Evolutionary conservation across 2,797 vertebrate genomes (phyloP).

Genomic region (Myripristis jacobus): DNA sequence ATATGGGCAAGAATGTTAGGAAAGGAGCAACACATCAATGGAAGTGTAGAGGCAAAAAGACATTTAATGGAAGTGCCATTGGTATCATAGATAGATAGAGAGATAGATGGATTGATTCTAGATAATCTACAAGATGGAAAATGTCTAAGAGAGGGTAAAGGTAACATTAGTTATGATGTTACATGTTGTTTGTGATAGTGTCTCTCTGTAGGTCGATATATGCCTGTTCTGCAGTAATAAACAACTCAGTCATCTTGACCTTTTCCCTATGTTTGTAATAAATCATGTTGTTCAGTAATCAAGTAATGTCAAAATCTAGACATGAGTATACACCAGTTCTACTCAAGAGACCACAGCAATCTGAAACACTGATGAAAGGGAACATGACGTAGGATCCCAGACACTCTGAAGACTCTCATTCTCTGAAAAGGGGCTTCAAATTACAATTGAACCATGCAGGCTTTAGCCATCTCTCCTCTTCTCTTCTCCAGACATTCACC

Average conservation of each 20-base stretch:
- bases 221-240: neutral
- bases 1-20: no score
- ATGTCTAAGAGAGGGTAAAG: no score
- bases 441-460: neutral
- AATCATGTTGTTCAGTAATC: conserved; percentile 3
- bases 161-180: no score
- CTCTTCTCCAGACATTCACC: neutral
- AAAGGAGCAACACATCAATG: no score
- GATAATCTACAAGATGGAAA: no score
- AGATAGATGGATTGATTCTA: no score
- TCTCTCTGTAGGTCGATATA: no score
- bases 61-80: no score
- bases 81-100: no score
- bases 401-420: conserved; percentile 22
- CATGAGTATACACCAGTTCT: neutral
- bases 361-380: conserved; percentile 19
- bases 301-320: conserved; percentile 8
- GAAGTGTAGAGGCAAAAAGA: no score
- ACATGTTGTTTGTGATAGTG: no score
- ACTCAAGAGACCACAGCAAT: conserved; percentile 29
- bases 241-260: conserved; percentile 21
- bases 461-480: neutral
- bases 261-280: conserved; percentile 17
- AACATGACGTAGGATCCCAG: conserved; percentile 10
- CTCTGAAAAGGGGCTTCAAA: conserved; percentile 16